Evolutionary conservation across 2,113 vertebrate species (phyloP).

Genomic region (Lasiurus borealis): DNA sequence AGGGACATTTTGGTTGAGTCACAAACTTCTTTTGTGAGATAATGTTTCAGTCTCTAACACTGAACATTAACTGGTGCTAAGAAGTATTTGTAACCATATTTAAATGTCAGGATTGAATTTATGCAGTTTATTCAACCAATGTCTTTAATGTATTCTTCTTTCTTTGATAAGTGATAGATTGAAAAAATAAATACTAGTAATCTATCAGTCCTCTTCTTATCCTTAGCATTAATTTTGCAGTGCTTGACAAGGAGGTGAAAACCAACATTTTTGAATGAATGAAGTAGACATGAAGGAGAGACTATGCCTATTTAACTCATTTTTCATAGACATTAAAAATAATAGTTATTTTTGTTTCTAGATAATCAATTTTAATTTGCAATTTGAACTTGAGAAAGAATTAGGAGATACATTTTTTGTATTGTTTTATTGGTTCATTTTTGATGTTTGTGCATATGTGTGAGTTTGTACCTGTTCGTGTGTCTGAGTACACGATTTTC

Average conservation of each 20-base stretch:
- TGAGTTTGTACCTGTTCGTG: background rate
- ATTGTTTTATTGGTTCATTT: background rate
- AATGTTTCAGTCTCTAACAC: background rate
- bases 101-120: background rate
- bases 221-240: background rate
- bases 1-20: background rate
- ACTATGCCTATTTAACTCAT: background rate
- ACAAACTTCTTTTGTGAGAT: background rate
- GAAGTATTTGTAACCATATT: background rate
- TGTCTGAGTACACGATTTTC: background rate
- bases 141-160: background rate
- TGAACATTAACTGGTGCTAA: background rate
- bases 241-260: background rate
- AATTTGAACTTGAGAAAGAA: background rate
- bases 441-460: accelerated
- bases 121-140: background rate
- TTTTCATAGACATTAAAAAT: background rate
- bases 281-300: background rate
- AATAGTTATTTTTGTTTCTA: background rate
- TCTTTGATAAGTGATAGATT: background rate
- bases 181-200: background rate
- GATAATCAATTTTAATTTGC: background rate
- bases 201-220: background rate
- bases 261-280: background rate
- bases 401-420: background rate